Base-by-base conservation (phyloP, 2,888 invertebrate genomes). In the Hyposoter didymator region DNA sequence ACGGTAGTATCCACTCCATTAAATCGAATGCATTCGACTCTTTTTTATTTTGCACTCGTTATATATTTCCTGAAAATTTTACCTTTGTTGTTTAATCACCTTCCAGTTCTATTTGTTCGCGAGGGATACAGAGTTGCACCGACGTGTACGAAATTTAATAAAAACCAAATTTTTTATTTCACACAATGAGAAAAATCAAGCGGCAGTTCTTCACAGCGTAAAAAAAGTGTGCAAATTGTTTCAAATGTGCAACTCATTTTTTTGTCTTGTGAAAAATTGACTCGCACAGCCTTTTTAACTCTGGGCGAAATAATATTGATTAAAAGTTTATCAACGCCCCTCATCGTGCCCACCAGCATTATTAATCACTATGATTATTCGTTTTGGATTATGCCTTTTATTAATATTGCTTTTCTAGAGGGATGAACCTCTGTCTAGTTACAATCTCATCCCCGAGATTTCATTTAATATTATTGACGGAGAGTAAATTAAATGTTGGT, bases 31-130 rank as follows among this genome's bases (percentile, higher is more conserved):
- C 70, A 80, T 72, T 59, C 73, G 35, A 12, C 22, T 45, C 49
- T 43, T 59, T 64, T 66, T 49, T 78, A 67, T 64, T 67, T 35
- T 74, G 43, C 17, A 3, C 45, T 75, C 70, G 73, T 49, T 62
- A n/a, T 75, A 73, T 64, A 67, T 69, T 70, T 81, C 70, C 80
- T 81, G 55, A 83, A 59, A 62, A 79, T 59, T 78, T 78, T 45
- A 74, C 83, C 78, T 84, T 81, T 86, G 85, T 86, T 84, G 74
- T 84, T 86, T 74, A 78, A 86, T 83, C 70, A 67, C 74, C 47
- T 78, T 78, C 47, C 52, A 52, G 64, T 78, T 78, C n/a, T 52
- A 47, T 52, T 76, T 47, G 59, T 69, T 78, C 67, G n/a, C 49
- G 74, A 59, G 28, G 59, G 28, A 28, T 28, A 49, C 32, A 17